Base-by-base conservation (phyloP, 2,888 invertebrate genomes). In the Acrocyrtus sp. region DNA sequence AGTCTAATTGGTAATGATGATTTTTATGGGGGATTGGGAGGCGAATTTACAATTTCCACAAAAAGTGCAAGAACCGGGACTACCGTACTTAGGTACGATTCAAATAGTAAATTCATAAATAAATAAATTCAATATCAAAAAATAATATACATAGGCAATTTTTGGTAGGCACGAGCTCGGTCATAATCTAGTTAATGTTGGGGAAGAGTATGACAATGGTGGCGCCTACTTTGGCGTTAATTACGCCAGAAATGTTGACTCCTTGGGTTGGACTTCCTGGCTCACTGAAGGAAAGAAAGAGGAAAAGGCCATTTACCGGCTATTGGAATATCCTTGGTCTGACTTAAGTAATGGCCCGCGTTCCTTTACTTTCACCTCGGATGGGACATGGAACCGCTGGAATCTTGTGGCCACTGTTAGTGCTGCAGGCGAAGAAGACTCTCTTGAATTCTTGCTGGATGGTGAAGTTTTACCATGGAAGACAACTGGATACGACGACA, bases 41-140 rank as follows among this genome's bases (percentile, higher is more conserved):
- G 79, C 3, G 79, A 79, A 29, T 79, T 79, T 53, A 77, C 77
- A 10, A 79, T 79, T 58, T 79, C 77, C 17, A 79, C 79, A 3
- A 69, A 41, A 41, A 72, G 72, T 45, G 58, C 62, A 8, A 34
- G 77, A 3, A 79, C 79, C 3, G 79, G 78, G 1, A 78, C 76
- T 5, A 68, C 72, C 19, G 78, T 78, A 0, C 57, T 78, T 1
- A n/a, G 78, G 24, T 74, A 78, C 43, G 78, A 76, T n/a, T n/a
- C n/a, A 17, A 50, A 26, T 24, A 68, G 21, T 74, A n/a, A n/a
- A n/a, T n/a, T 72, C 22, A 58, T 72, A 24, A 51, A 51, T 75
- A 72, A 27, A 70, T 75, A 3, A 61, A 72, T 48, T 74, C 73
- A 1, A 75, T 67, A 3, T 19, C 34, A 41, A 56, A 50, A n/a